Conservation (phyloP, 1,140 invertebrate genomes). For the Cyphomyrmex costatus region DNA sequence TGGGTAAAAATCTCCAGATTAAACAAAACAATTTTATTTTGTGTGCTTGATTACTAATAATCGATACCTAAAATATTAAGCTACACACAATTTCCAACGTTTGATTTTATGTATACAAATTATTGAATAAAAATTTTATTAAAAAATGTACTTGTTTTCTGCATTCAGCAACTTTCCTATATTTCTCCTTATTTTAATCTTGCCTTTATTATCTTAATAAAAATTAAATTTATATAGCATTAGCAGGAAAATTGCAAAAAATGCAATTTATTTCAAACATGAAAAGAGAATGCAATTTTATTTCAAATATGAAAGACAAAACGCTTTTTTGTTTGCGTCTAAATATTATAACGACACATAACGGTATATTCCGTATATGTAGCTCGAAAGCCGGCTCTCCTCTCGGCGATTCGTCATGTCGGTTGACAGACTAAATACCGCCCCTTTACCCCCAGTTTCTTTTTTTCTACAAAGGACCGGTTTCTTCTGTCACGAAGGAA, state of each 20-base stretch:
- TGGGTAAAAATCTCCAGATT: too few relatives aligned
- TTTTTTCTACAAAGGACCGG: conserved; percentile 67
- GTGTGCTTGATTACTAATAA: too few relatives aligned
- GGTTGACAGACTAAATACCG: conserved; percentile 77
- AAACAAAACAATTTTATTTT: too few relatives aligned
- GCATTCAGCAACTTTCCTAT: too few relatives aligned
- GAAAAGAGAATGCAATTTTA: too few relatives aligned
- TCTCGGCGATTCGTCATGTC: conserved; percentile 73
- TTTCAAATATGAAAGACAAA: background rate
- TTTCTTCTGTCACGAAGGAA: conserved; percentile 34
- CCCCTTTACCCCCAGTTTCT: conserved; percentile 68
- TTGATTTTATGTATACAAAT: too few relatives aligned
- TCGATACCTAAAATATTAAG: too few relatives aligned
- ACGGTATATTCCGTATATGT: conserved; percentile 40
- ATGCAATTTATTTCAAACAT: too few relatives aligned
- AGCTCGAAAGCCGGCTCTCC: conserved; percentile 43
- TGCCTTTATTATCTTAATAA: background rate
- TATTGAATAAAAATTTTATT: too few relatives aligned
- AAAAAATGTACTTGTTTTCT: too few relatives aligned
- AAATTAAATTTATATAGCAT: background rate
- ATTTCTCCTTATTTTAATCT: too few relatives aligned
- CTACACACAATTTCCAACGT: too few relatives aligned
- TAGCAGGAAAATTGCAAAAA: background rate
- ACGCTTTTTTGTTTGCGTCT: background rate
- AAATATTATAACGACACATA: conserved; percentile 16